These are phyloP conservation scores for Drosophila pseudotakahashii DNA, from an alignment of 2,888 invertebrate species.

Conservation along the genomic window DNA sequence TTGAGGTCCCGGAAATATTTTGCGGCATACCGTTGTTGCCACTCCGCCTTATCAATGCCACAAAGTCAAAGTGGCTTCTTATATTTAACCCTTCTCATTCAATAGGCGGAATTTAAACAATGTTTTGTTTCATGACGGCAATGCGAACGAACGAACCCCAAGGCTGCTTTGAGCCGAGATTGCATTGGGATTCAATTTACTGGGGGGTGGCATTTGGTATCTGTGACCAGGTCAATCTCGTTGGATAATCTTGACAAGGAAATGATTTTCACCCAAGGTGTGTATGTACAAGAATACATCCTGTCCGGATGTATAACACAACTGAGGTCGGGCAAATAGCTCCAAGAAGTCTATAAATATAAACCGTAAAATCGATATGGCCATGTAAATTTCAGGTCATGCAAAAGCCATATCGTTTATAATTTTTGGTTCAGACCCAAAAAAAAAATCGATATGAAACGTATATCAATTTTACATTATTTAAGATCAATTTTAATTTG, in stretches of 20 bases:
- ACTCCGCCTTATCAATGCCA: constrained; percentile 51
- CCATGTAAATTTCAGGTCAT: too few relatives aligned
- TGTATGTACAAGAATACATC: constrained; percentile 16
- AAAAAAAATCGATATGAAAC: too few relatives aligned
- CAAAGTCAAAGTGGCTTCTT: constrained; percentile 55
- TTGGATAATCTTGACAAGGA: constrained; percentile 65
- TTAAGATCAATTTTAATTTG: too few relatives aligned
- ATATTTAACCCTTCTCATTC: constrained; percentile 59
- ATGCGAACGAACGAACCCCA: constrained; percentile 16
- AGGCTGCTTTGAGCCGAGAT: constrained; percentile 50
- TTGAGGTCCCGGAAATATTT: constrained; percentile 24
- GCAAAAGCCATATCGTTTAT: too few relatives aligned
- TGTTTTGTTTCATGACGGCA: constrained; percentile 62
- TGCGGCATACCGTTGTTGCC: constrained; percentile 35
- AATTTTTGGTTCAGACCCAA: too few relatives aligned
- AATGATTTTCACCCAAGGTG: constrained; percentile 59
- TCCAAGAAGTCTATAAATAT: background rate
- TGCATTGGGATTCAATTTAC: constrained; percentile 73
- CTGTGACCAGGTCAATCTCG: constrained; percentile 59
- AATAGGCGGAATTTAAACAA: constrained; percentile 60
- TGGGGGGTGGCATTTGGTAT: constrained; percentile 23
- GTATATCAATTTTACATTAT: too few relatives aligned
- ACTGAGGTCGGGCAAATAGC: background rate
- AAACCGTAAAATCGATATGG: too few relatives aligned
- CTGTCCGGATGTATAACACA: constrained; percentile 5